Conservation (phyloP, 2,113 vertebrate genomes). For the Megaleporinus macrocephalus region DNA sequence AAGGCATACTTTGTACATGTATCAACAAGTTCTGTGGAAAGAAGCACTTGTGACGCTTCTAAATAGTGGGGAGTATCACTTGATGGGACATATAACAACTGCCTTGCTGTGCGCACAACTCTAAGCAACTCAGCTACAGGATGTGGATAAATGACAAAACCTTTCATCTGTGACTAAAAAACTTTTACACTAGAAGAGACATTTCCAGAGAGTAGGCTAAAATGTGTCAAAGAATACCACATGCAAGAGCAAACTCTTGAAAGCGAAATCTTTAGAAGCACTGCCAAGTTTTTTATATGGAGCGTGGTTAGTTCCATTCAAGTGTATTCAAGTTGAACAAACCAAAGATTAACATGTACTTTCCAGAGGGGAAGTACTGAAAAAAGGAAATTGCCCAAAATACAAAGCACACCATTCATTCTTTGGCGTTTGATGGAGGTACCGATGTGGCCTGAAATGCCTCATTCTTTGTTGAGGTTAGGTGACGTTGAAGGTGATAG, state of each 20-base stretch:
- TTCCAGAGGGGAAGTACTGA: background rate
- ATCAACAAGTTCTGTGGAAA: background rate
- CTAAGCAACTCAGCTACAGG: constrained; percentile 18
- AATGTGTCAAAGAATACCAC: background rate
- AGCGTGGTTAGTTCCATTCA: background rate
- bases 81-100: background rate
- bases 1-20: no score
- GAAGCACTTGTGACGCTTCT: background rate
- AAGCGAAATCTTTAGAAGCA: background rate
- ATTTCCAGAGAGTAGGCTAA: background rate
- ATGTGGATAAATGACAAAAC: background rate
- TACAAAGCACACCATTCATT: background rate
- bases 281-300: background rate
- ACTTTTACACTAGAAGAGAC: background rate
- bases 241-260: background rate
- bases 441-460: no score
- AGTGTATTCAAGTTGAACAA: background rate
- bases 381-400: background rate
- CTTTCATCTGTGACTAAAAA: background rate
- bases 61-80: background rate
- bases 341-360: background rate
- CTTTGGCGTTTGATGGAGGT: background rate
- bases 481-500: no score
- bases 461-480: no score
- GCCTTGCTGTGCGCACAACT: background rate